These are phyloP conservation scores for Andricus grossulariae DNA, from an alignment of 1,140 invertebrate species.

Conservation along the genomic window DNA sequence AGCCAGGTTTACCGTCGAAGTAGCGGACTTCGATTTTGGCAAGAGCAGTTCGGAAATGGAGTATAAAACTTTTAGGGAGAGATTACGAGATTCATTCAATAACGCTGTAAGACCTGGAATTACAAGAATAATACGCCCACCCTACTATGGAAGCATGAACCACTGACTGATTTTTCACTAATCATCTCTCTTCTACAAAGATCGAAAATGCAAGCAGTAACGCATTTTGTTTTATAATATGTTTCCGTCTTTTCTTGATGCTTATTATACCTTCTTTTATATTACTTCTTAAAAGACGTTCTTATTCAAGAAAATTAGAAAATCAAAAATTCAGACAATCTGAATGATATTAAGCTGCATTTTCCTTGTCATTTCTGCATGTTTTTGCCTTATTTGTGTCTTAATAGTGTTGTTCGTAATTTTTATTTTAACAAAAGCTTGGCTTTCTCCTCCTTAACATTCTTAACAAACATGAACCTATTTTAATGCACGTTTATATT, in stretches of 20 bases:
- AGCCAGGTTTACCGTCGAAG: slow-evolving; percentile 87
- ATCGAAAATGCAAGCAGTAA: slow-evolving; percentile 12
- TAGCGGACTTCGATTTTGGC: slow-evolving; percentile 92
- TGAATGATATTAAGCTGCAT: not conserved
- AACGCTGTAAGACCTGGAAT: slow-evolving; percentile 75
- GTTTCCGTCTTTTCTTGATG: not conserved
- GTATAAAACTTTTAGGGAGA: slow-evolving; percentile 89
- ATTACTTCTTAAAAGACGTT: no score
- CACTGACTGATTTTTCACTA: slow-evolving; percentile 45
- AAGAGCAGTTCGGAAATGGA: slow-evolving; percentile 85
- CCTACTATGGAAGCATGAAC: slow-evolving; percentile 74
- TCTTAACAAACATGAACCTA: not conserved
- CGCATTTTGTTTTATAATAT: slow-evolving; percentile 21
- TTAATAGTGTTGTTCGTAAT: not conserved
- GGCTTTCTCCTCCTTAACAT: not conserved
- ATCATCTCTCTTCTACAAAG: slow-evolving; percentile 24
- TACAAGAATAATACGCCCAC: slow-evolving; percentile 62
- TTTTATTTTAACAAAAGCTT: slow-evolving; percentile 1
- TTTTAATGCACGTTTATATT: slow-evolving; percentile 15
- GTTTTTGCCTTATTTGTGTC: no score
- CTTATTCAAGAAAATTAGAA: slow-evolving; percentile 1
- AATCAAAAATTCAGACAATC: slow-evolving; percentile 5
- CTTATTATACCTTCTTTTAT: not conserved
- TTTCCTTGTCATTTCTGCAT: no score
- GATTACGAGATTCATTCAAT: slow-evolving; percentile 86